Percentiles rank a stretch among this genome's conserved stretches.
Conservation (phyloP, 1,140 invertebrate species). For the Rhopalosiphum padi region DNA sequence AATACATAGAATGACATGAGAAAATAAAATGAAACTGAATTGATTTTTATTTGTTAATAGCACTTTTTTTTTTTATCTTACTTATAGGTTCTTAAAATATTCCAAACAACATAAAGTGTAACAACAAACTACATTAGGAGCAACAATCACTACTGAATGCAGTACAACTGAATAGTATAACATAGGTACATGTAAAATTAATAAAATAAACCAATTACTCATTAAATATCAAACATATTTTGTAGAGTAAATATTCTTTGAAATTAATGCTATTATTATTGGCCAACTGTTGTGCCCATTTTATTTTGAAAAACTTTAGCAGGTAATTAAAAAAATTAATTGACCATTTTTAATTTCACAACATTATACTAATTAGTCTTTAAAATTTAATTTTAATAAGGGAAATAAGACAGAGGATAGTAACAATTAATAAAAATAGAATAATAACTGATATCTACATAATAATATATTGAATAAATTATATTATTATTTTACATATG, state of each 20-base stretch:
- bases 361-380: background rate
- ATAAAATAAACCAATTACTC: background rate
- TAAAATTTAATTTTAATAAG: background rate
- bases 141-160: too few relatives aligned
- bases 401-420: background rate
- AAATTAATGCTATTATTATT: background rate
- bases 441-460: background rate
- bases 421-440: background rate
- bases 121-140: too few relatives aligned
- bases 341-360: background rate
- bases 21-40: too few relatives aligned
- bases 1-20: too few relatives aligned
- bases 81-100: too few relatives aligned
- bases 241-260: background rate
- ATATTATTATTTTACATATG: slow-evolving; percentile 54
- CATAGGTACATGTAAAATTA: too few relatives aligned
- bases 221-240: background rate
- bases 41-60: too few relatives aligned
- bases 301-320: background rate
- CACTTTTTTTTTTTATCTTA: too few relatives aligned
- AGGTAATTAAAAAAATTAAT: background rate
- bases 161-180: too few relatives aligned
- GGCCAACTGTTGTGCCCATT: background rate
- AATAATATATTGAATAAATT: background rate
- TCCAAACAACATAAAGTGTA: too few relatives aligned